Percentiles rank a stretch among this genome's conserved stretches.
phyloP scores from a whole-genome alignment of 2,888 invertebrate species.

The Drosophila flavopinicola region DNA sequence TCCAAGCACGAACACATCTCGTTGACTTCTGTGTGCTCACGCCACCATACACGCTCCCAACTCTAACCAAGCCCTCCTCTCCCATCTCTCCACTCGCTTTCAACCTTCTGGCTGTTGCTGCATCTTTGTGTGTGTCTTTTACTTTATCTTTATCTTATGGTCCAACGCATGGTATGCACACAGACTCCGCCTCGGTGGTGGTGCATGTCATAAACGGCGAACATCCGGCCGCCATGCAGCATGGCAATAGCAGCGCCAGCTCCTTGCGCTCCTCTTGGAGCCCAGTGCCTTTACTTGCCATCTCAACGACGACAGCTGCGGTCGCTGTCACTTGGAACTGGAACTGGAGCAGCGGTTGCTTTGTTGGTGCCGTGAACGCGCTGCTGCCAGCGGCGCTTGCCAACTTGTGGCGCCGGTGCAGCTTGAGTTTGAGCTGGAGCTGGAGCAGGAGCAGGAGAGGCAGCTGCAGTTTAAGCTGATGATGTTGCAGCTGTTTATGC shows the following conservation, averaged over 20 bases:
- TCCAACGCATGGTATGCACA: constrained; percentile 6
- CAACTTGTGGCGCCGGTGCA: constrained; percentile 24
- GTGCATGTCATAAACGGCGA: constrained; percentile 93
- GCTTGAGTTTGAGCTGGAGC: constrained; percentile 29
- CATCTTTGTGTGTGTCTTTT: constrained; percentile 20
- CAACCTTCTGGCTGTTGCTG: not conserved
- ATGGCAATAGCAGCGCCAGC: constrained; percentile 84
- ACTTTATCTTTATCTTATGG: constrained; percentile 27
- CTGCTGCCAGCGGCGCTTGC: constrained; percentile 32
- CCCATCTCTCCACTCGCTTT: not conserved
- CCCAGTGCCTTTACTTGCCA: constrained; percentile 70
- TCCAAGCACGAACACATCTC: not conserved
- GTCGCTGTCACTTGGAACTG: constrained; percentile 69
- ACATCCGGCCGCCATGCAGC: constrained; percentile 88
- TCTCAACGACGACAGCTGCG: constrained; percentile 59
- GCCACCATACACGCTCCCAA: not conserved
- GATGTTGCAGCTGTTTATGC: constrained; percentile 36
- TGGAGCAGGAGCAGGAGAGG: not conserved
- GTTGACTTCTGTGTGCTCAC: too few species aligned
- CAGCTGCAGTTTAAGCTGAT: constrained; percentile 47
- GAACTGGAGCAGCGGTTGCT: constrained; percentile 39
- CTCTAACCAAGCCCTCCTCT: not conserved
- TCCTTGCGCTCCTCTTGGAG: constrained; percentile 58
- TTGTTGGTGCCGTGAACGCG: constrained; percentile 31
- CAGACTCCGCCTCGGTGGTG: constrained; percentile 92